A percentile compares a stretch with the other conserved stretches of the same genome.
Conservation (phyloP, 23 tunicate species). For the Phallusia fumigata region DNA sequence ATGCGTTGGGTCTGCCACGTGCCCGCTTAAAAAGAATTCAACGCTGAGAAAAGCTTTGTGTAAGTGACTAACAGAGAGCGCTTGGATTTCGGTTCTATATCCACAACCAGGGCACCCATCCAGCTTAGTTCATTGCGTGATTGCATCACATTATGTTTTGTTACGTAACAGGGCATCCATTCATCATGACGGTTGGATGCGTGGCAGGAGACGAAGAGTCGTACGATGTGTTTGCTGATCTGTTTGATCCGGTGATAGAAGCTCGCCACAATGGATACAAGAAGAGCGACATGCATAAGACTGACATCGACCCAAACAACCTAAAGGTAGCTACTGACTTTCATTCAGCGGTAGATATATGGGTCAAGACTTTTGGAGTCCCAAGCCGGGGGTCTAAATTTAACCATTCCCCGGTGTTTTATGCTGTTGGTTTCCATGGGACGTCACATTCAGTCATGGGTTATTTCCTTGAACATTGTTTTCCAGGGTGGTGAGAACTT, state of each 20-base stretch:
- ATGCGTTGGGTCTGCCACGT: constrained; percentile 2
- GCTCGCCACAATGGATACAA: constrained; percentile 94
- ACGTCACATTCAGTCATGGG: no score
- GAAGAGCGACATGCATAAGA: constrained; percentile 79
- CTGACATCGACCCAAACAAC: constrained; percentile 77
- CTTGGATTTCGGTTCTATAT: neutral
- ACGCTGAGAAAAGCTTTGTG: constrained; percentile 9
- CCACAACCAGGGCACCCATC: no score
- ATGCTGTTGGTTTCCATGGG: no score
- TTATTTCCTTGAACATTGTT: no score
- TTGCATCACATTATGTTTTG: neutral
- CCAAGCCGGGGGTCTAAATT: no score
- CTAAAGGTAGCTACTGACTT: constrained; percentile 19
- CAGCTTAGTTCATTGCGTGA: no score
- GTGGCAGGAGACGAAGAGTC: constrained; percentile 98
- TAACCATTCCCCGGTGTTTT: no score
- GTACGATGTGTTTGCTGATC: constrained; percentile 84
- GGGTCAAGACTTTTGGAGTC: no score
- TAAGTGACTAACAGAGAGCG: neutral
- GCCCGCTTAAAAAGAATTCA: neutral
- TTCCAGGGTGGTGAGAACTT: constrained; percentile 76
- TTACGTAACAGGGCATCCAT: constrained; percentile 76
- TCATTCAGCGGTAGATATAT: neutral
- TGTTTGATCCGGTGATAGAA: constrained; percentile 91
- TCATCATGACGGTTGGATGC: constrained; percentile 99